phyloP scores from a whole-genome alignment of 2,113 vertebrate species.

The Gymnobelideus leadbeateri region DNA sequence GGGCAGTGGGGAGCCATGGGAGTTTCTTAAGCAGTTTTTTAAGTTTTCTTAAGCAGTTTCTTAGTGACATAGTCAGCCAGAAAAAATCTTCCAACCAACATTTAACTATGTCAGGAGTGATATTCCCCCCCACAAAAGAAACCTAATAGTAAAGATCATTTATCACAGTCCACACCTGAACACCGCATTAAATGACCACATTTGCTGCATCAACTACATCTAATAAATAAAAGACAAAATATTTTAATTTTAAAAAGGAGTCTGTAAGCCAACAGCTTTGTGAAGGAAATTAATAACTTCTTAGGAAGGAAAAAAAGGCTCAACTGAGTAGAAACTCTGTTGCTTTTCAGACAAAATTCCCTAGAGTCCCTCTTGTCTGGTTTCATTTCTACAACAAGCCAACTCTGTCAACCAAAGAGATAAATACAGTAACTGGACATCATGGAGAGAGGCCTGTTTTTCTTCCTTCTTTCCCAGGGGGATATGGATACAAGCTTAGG shows the following conservation, averaged over 20 bases:
- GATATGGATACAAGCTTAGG: constrained; percentile 34
- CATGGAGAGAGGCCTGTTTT: background rate
- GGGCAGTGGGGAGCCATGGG: too few relatives aligned
- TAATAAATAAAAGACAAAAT: constrained; percentile 17
- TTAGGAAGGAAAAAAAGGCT: background rate
- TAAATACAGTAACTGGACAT: background rate
- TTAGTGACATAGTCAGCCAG: background rate
- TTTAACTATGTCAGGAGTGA: background rate
- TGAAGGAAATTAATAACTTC: background rate
- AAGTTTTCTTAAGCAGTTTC: too few relatives aligned
- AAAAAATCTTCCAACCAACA: background rate
- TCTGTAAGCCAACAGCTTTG: background rate
- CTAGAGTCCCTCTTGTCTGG: background rate
- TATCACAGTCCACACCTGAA: background rate
- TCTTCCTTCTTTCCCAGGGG: background rate
- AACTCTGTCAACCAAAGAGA: background rate
- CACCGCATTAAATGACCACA: background rate
- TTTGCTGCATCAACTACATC: background rate
- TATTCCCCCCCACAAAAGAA: too few relatives aligned
- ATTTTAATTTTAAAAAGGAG: background rate
- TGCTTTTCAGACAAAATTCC: background rate
- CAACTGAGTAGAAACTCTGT: background rate
- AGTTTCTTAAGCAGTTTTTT: too few relatives aligned
- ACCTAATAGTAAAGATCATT: background rate
- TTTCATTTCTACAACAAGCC: background rate